These are phyloP conservation scores for Scolopax rusticola DNA, from an alignment of 2,797 vertebrate genomes.

Conservation along the genomic window DNA sequence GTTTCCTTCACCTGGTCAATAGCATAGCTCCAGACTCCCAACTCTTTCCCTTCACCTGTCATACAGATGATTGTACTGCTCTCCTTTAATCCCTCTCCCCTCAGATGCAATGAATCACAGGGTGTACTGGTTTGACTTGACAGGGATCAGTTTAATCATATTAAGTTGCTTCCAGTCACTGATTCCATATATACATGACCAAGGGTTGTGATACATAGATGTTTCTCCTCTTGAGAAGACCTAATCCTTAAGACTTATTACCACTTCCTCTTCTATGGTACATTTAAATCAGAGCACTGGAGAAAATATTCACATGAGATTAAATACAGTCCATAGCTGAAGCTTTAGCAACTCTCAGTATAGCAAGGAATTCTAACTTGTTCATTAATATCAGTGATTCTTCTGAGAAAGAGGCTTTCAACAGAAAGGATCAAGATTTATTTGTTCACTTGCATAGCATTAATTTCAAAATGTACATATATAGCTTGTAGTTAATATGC, in stretches of 20 bases:
- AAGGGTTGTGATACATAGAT: not conserved
- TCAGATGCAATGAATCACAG: not conserved
- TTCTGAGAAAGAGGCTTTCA: not conserved
- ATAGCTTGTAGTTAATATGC: not conserved
- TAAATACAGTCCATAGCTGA: not conserved
- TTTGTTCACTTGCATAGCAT: not conserved
- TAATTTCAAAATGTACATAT: not conserved
- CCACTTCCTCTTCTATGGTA: not conserved
- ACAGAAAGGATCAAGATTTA: not conserved
- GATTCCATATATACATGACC: not conserved
- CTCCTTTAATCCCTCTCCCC: not conserved
- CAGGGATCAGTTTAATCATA: not conserved
- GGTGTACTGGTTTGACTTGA: not conserved
- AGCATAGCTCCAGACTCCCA: not conserved
- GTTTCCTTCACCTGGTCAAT: not conserved
- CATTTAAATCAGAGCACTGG: not conserved
- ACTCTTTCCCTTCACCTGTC: not conserved
- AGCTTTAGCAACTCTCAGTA: not conserved
- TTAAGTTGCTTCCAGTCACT: not conserved
- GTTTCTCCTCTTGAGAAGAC: not conserved
- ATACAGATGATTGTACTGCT: not conserved
- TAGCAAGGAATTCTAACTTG: not conserved
- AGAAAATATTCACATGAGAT: not conserved
- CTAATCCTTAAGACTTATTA: not conserved
- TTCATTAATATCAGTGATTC: not conserved